phyloP scores from a whole-genome alignment of 2,888 invertebrate species.

The Pachliopta kotzebuea region DNA sequence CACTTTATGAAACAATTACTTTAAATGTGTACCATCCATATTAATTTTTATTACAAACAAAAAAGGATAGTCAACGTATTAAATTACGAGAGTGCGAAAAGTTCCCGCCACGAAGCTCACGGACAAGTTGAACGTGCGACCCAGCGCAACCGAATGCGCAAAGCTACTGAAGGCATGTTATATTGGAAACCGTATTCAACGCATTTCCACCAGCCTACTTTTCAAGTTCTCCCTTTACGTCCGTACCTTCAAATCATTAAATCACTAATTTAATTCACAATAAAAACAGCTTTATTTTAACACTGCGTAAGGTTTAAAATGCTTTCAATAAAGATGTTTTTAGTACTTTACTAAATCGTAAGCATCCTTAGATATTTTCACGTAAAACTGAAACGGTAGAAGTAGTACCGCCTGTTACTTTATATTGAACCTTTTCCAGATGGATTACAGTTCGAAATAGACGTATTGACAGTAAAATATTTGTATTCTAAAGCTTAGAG shows the following conservation, averaged over 20 bases:
- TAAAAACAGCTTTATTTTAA: slow-evolving; percentile 15
- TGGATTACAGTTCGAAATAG: slow-evolving; percentile 34
- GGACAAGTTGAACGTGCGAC: slow-evolving; percentile 46
- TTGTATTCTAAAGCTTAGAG: slow-evolving; percentile 55
- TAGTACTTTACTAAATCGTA: slow-evolving; percentile 2
- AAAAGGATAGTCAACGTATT: slow-evolving; percentile 37
- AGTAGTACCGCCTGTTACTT: neutral
- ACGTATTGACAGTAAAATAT: slow-evolving; percentile 38
- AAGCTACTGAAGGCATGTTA: slow-evolving; percentile 68
- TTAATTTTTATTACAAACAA: neutral
- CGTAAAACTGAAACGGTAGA: slow-evolving; percentile 1
- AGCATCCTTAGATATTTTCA: slow-evolving; percentile 8
- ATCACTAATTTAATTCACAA: slow-evolving; percentile 30
- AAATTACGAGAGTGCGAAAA: slow-evolving; percentile 63
- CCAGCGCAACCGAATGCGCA: slow-evolving; percentile 67
- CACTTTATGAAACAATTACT: slow-evolving; percentile 7
- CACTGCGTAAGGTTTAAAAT: neutral
- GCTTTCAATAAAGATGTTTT: slow-evolving; percentile 1
- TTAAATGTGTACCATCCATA: neutral
- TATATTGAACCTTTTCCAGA: slow-evolving; percentile 9
- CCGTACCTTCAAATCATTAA: slow-evolving; percentile 34
- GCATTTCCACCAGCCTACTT: slow-evolving; percentile 69
- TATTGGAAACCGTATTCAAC: slow-evolving; percentile 54
- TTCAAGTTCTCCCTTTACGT: slow-evolving; percentile 62
- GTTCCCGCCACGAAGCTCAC: slow-evolving; percentile 62